Evolutionary conservation across 1,140 invertebrate genomes (phyloP), one percentile per base, ranked within the genome.

Genomic region (Limonius californicus): DNA sequence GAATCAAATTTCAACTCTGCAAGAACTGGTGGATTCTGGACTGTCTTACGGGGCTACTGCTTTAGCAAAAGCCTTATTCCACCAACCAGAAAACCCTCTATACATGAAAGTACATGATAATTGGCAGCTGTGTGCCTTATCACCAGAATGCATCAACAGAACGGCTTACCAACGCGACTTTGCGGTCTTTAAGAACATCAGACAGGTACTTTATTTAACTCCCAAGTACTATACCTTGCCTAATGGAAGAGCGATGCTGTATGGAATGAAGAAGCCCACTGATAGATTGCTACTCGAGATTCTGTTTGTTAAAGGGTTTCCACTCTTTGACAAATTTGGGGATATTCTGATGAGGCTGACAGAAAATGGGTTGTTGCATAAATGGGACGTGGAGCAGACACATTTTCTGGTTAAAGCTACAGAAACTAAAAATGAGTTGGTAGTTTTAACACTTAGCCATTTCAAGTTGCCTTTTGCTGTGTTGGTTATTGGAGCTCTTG

Each of bases 281-380:
- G 35, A 19, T 11, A 11, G 39, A 27, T 55, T 11, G 21, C 32
- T 18, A 45, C 8, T 6, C 3, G n/a, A 2, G n/a, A 12, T 39
- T 2, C 8, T 39, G 2, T 39, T 39, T n/a, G 11, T 11, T 1
- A 55, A 56, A 56, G 50, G 50, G 16, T 61, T 61, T 61, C 60
- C 54, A 4, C 9, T 61, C 0, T 35, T 7, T 15, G 15, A 54
- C 3, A 21, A 21, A 12, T 61, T 56, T 32, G 12, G 54, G 12
- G 32, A 56, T 12, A 12, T 61, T 21, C 2, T 54, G 14, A 11
- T 53, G 11, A 18, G n/a, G 15, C 45, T 61, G 54, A 4, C 3
- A 7, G 59, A 65, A 43, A 30, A 15, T 14, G 63, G 63, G 19
- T n/a, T 65, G 1, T 50, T 65, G n/a, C 18, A 54, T 9, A 65